These are phyloP conservation scores for Prunella strophiata DNA, from an alignment of 2,797 vertebrate species.

Conservation along the genomic window DNA sequence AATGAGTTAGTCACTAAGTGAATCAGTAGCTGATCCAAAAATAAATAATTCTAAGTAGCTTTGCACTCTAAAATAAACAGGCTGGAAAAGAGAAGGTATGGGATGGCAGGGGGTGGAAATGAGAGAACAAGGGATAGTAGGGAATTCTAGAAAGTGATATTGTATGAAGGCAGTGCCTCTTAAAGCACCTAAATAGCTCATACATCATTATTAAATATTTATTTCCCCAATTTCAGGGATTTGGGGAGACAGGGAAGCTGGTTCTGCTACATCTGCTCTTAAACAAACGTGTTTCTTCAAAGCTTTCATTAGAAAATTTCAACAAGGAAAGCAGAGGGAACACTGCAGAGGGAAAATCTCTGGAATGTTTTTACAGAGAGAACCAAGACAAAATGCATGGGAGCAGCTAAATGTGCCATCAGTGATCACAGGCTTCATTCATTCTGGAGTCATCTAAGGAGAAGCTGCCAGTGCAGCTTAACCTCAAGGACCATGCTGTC, in stretches of 20 bases:
- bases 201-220: neutral
- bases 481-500: neutral
- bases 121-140: neutral
- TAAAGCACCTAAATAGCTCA: neutral
- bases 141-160: neutral
- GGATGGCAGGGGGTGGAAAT: neutral
- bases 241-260: neutral
- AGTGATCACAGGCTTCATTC: neutral
- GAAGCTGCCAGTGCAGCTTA: neutral
- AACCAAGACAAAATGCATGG: neutral
- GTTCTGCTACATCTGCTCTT: neutral
- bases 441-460: neutral
- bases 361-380: neutral
- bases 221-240: neutral
- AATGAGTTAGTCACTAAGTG: conserved; percentile 58
- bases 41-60: conserved; percentile 64
- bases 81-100: neutral
- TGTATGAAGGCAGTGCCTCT: neutral
- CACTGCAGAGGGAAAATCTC: neutral
- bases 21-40: conserved; percentile 66
- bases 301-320: neutral
- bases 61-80: conserved; percentile 55
- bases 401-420: neutral
- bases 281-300: neutral
- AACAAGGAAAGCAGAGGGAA: neutral